phyloP scores from a whole-genome alignment of 2,797 vertebrate species.

The Chiloscyllium punctatum region DNA sequence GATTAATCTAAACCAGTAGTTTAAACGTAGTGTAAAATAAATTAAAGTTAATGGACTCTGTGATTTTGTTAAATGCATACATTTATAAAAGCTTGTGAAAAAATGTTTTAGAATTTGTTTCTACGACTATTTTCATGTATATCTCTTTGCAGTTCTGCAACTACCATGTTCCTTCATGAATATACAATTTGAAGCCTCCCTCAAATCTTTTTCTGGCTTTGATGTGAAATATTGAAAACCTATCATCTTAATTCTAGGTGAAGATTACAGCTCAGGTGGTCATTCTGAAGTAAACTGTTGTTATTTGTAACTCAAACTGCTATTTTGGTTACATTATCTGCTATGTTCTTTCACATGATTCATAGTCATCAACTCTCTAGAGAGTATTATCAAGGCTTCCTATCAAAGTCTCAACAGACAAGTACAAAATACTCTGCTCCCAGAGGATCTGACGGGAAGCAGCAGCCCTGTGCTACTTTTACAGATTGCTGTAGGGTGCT shows the following conservation, averaged over 20 bases:
- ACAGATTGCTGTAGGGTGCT: conserved; percentile 34
- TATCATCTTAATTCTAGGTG: conserved; percentile 20
- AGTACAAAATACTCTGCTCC: conserved; percentile 31
- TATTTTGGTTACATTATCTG: conserved; percentile 33
- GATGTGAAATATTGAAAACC: conserved; percentile 35
- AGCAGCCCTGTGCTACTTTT: conserved; percentile 33
- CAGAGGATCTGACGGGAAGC: conserved; percentile 20
- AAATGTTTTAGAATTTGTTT: neutral
- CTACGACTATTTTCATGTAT: neutral
- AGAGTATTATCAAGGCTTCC: conserved; percentile 28
- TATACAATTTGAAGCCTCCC: conserved; percentile 26
- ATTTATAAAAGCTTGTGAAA: neutral
- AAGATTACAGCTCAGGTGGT: conserved; percentile 32
- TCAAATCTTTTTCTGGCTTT: conserved; percentile 7
- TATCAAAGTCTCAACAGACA: conserved; percentile 4
- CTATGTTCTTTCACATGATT: conserved; percentile 22
- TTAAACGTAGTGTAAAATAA: neutral
- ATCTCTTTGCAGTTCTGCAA: conserved; percentile 23
- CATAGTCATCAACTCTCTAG: neutral
- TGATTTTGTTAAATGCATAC: conserved; percentile 23
- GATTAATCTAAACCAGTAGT: neutral
- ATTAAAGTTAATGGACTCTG: neutral
- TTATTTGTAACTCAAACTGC: conserved; percentile 34
- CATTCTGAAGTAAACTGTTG: conserved; percentile 34
- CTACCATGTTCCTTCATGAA: conserved; percentile 24